These are phyloP conservation scores for Aleadryas rufinucha DNA, from an alignment of 2,113 vertebrate species.

Conservation along the genomic window DNA sequence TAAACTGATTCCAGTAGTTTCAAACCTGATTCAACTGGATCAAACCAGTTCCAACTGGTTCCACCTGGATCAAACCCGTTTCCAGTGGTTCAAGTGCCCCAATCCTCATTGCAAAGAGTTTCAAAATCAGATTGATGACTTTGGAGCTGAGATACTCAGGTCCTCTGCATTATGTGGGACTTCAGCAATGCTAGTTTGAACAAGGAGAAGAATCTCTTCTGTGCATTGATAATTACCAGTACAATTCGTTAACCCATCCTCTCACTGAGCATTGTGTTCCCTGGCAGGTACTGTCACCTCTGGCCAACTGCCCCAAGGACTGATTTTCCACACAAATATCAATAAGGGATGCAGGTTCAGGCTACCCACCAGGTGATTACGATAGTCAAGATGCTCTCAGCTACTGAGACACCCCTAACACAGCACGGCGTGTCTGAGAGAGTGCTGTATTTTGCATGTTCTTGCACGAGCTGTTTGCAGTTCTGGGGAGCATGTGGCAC, in stretches of 20 bases:
- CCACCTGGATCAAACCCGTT: neutral
- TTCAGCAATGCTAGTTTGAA: neutral
- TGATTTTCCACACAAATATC: neutral
- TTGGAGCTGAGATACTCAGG: neutral
- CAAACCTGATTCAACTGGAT: neutral
- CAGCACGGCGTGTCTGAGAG: rapidly evolving
- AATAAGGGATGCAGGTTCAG: neutral
- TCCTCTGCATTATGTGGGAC: neutral
- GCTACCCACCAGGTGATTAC: neutral
- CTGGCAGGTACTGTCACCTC: neutral
- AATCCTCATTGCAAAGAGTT: neutral
- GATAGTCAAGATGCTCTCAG: neutral
- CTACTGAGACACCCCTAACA: neutral
- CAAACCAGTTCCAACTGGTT: neutral
- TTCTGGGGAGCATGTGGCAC: neutral
- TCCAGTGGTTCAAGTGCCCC: no score
- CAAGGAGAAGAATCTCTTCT: neutral
- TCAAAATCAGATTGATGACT: neutral
- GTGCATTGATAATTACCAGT: neutral
- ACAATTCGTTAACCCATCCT: rapidly evolving
- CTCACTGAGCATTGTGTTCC: neutral
- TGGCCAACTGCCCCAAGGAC: neutral
- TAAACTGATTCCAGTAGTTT: neutral
- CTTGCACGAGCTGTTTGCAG: neutral
- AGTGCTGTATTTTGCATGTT: neutral